Evolutionary conservation across 2,113 vertebrate genomes (phyloP).

Genomic region (Myrmecophaga tridactyla): DNA sequence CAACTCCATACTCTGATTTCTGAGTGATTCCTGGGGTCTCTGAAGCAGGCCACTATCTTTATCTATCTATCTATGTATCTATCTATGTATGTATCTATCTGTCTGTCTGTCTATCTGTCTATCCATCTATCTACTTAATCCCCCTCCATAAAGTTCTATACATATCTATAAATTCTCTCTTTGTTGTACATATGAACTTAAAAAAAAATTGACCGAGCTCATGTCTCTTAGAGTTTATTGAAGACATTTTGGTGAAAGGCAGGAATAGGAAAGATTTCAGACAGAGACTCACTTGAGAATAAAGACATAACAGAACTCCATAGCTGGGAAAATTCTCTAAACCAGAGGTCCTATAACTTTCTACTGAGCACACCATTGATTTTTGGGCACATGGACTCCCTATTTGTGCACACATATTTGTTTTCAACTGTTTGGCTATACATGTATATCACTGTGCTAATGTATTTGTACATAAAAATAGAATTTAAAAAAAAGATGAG

Average conservation of each 20-base stretch:
- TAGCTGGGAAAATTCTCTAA: not conserved
- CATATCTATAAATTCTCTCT: not conserved
- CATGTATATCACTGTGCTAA: accelerated
- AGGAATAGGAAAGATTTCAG: not conserved
- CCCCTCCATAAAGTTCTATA: not conserved
- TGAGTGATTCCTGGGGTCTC: not conserved
- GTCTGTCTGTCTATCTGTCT: not conserved
- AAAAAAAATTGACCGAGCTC: not conserved
- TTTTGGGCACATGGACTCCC: not conserved
- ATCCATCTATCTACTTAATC: too few species aligned
- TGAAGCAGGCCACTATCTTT: not conserved
- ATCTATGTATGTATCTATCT: too few species aligned
- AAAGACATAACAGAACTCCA: not conserved
- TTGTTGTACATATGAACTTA: too few species aligned
- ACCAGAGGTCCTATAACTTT: not conserved
- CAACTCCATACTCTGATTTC: not conserved
- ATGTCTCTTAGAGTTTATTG: not conserved
- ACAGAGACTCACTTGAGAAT: not conserved
- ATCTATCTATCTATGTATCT: not conserved
- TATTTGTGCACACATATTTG: not conserved
- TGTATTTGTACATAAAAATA: not conserved
- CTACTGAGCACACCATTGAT: not conserved
- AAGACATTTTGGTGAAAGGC: not conserved
- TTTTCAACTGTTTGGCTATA: not conserved
- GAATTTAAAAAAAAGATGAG: not conserved